Evolutionary conservation across 2,888 invertebrate species (phyloP), one percentile per base, ranked within the genome.

Genomic region (Asteroscopus sphinx): DNA sequence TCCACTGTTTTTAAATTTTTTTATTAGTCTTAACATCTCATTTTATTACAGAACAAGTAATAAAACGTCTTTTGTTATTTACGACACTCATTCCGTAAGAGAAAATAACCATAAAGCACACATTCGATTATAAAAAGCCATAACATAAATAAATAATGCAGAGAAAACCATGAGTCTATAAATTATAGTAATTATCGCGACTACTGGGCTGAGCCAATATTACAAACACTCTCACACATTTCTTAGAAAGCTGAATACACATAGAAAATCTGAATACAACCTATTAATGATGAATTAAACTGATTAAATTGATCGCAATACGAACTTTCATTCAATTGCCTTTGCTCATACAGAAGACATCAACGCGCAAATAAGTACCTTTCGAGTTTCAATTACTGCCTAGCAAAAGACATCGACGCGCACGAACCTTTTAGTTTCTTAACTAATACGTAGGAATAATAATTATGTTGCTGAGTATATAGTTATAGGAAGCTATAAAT

Each of bases 311-410:
- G 36, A 47, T 47, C 40, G 13, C 11, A 12, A 1, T 26, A 6
- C 6, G 2, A 63, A 68, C 61, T 59, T 33, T 45, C 28, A 17
- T 41, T 13, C 16, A 42, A 60, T 68, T 42, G 47, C 56, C 32
- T 60, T 60, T 32, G 21, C 36, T 44, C 44, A 35, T 76, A 69
- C 59, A 73, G 63, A 68, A 81, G 79, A 82, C 77, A 77, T 81
- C 65, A 21, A 21, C 21, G 82, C 74, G 75, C 67, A 47, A n/a
- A n/a, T n/a, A n/a, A n/a, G n/a, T n/a, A n/a, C n/a, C n/a, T n/a
- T n/a, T n/a, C n/a, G n/a, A n/a, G n/a, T n/a, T n/a, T n/a, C n/a
- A n/a, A n/a, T n/a, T n/a, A n/a, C n/a, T n/a, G n/a, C n/a, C n/a
- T n/a, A n/a, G n/a, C n/a, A n/a, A n/a, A n/a, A n/a, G n/a, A n/a